Evolutionary conservation across 2,888 invertebrate species (phyloP).

Genomic region (Julus scandinavius): DNA sequence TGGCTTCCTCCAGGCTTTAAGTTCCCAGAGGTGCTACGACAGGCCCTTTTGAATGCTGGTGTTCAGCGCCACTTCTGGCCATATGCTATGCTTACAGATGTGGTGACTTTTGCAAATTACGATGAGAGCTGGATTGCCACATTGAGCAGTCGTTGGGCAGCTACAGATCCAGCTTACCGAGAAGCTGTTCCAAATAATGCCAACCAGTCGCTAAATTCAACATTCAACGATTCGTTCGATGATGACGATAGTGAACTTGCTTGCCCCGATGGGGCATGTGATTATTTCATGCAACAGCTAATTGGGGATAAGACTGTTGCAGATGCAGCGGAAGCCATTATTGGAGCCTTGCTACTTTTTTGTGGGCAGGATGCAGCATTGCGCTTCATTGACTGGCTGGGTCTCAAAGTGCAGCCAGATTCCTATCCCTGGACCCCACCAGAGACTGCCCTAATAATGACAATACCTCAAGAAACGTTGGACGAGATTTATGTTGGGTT

Average conservation of each 20-base stretch:
- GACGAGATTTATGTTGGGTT: slow-evolving; percentile 57
- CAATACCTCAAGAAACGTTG: slow-evolving; percentile 51
- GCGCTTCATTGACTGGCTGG: slow-evolving; percentile 58
- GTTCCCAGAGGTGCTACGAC: slow-evolving; percentile 68
- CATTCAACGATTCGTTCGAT: neutral
- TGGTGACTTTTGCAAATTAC: neutral
- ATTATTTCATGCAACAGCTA: slow-evolving; percentile 49
- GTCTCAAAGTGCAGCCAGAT: slow-evolving; percentile 58
- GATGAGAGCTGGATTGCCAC: neutral
- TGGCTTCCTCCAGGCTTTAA: slow-evolving; percentile 85
- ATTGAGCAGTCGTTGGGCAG: neutral
- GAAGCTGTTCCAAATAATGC: neutral
- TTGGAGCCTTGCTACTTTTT: slow-evolving; percentile 78
- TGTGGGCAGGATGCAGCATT: slow-evolving; percentile 69
- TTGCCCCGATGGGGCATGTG: neutral
- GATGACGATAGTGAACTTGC: neutral
- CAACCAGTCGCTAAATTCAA: neutral
- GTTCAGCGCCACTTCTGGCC: slow-evolving; percentile 55
- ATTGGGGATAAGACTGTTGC: slow-evolving; percentile 73
- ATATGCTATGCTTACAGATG: slow-evolving; percentile 40
- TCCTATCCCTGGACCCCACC: slow-evolving; percentile 58
- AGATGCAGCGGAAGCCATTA: slow-evolving; percentile 86
- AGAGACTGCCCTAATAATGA: slow-evolving; percentile 64
- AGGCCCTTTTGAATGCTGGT: neutral
- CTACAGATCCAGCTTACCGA: neutral